These are phyloP conservation scores for Prosapia bicincta DNA, from an alignment of 2,888 invertebrate genomes.

Conservation along the genomic window DNA sequence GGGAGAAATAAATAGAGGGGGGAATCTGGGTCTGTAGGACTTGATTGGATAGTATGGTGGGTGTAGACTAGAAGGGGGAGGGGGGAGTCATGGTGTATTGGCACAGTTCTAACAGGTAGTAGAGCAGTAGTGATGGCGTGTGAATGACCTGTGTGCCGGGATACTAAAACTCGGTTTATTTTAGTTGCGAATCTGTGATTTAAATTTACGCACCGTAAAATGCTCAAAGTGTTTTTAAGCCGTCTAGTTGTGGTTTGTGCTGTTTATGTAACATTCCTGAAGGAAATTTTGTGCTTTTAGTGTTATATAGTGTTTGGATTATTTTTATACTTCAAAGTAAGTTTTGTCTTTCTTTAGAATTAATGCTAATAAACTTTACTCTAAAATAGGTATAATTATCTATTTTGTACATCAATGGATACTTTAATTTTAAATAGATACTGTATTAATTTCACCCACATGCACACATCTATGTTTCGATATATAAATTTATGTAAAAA, in stretches of 20 bases:
- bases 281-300: not conserved
- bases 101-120: conserved; percentile 2
- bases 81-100: conserved; percentile 2
- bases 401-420: no score
- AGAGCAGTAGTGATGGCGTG: not conserved
- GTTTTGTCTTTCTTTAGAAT: no score
- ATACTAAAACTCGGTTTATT: not conserved
- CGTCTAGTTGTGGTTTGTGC: not conserved
- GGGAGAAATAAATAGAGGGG: not conserved
- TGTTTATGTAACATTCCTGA: not conserved
- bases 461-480: no score
- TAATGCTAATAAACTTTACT: no score
- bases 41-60: not conserved
- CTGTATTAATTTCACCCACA: no score
- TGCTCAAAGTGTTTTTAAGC: not conserved
- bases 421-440: no score
- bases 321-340: no score
- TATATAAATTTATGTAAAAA: no score
- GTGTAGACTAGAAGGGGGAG: not conserved
- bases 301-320: no score
- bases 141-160: not conserved
- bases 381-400: no score
- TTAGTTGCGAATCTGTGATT: not conserved
- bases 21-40: conserved; percentile 2
- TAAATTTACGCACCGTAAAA: not conserved